Evolutionary conservation across 2,113 vertebrate genomes (phyloP).

Genomic region (Lasiurus borealis): DNA sequence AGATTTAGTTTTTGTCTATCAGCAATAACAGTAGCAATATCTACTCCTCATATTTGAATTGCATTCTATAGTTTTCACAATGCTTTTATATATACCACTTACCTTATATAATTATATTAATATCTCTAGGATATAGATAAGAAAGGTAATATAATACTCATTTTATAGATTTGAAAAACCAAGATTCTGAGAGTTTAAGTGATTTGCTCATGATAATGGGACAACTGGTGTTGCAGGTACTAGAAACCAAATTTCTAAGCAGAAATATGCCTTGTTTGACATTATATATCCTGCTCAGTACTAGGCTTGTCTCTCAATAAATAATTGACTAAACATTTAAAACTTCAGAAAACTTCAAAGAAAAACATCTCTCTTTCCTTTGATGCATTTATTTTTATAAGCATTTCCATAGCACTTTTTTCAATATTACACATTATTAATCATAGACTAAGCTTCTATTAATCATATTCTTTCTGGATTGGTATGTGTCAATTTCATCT

Average conservation of each 20-base stretch:
- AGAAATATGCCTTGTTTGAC: not conserved
- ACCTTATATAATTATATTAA: not conserved
- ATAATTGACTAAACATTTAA: not conserved
- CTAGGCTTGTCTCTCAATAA: not conserved
- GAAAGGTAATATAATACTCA: not conserved
- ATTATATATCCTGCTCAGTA: not conserved
- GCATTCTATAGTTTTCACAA: slow-evolving; percentile 44
- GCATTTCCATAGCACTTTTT: not conserved
- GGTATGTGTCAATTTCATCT: not conserved
- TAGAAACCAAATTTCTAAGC: not conserved
- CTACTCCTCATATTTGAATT: not conserved
- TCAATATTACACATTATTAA: not conserved
- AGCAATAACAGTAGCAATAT: not conserved
- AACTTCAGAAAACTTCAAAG: not conserved
- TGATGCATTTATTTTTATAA: slow-evolving; percentile 35
- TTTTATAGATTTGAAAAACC: slow-evolving; percentile 4
- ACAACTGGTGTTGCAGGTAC: not conserved
- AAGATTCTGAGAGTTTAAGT: slow-evolving; percentile 13
- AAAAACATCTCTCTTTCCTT: not conserved
- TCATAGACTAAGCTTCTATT: not conserved
- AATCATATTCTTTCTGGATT: slow-evolving; percentile 20
- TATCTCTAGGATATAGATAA: not conserved
- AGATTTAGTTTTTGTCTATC: not conserved
- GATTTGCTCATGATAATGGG: not conserved
- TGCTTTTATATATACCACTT: not conserved